Conservation (phyloP, 2,797 vertebrate species). For the Anniella stebbinsi region DNA sequence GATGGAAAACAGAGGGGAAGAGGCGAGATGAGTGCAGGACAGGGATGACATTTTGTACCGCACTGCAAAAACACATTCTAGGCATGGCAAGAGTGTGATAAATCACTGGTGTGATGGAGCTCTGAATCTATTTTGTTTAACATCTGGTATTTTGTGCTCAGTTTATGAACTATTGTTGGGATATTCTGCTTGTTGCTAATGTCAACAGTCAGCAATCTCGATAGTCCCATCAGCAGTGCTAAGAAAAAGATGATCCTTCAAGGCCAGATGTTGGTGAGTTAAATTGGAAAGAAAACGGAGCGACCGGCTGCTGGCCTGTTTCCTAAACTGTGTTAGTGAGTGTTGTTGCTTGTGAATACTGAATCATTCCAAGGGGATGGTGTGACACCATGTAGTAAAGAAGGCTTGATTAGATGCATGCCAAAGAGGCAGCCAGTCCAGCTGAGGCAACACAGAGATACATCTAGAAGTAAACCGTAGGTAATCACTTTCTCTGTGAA, state of each 20-base stretch:
- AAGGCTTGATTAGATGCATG: background rate
- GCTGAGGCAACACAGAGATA: background rate
- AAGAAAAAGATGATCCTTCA: background rate
- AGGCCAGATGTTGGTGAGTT: background rate
- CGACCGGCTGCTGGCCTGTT: background rate
- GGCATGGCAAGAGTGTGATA: too few species aligned
- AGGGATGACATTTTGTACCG: too few species aligned
- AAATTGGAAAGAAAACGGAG: background rate
- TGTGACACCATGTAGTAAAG: background rate
- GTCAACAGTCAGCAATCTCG: background rate
- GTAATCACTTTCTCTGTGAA: too few species aligned
- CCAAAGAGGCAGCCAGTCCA: background rate
- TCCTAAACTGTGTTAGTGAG: background rate
- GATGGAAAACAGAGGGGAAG: too few species aligned
- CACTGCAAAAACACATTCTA: too few species aligned
- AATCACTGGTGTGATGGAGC: too few species aligned
- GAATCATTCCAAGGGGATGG: background rate
- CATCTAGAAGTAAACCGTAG: background rate
- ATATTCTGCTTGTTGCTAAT: background rate
- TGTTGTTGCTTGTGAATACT: background rate
- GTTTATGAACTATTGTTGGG: background rate
- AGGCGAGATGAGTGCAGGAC: too few species aligned
- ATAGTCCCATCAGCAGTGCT: slow-evolving; percentile 6
- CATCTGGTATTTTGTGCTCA: background rate
- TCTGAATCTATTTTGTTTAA: slow-evolving; percentile 31